Base-by-base conservation (phyloP, 1,140 invertebrate genomes). In the Linepithema humile region DNA sequence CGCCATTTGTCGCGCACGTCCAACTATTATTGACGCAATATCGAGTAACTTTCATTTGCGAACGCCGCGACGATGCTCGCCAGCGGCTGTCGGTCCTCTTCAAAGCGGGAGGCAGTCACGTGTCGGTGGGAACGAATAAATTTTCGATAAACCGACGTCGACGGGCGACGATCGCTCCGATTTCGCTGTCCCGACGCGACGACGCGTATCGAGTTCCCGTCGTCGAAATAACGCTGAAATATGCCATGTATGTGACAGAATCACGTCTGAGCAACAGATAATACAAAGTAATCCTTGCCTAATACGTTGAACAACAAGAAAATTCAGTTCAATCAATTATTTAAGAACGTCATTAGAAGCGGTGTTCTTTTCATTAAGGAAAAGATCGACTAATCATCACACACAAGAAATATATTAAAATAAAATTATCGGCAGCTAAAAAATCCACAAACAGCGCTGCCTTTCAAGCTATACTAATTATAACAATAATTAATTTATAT, bases 101-200 rank as follows among this genome's bases (percentile, higher is more conserved):
- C 87, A 89, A 89, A 89, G 87, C 84, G 83, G 48, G 32, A 74
- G 72, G 72, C 78, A 83, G 87, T 88, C 84, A 57, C 86, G 74
- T 83, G 86, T 89, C 86, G 83, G 83, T 86, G 72, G 64, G 57
- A 57, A 86, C 84, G 84, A 88, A 89, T 89, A 89, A 89, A 89
- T 89, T 89, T 88, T 88, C 88, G 88, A 89, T 86, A 89, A 88
- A 88, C 87, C 88, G 80, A 88, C 88, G 69, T 89, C 84, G 80
- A 85, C 73, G 87, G 75, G 53, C 78, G 74, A 75, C 80, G 84
- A 89, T 89, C 88, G 80, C 87, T 85, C 86, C 87, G 87, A 88
- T 89, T 86, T 64, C 78, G 78, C 80, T 88, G 74, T 88, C 84
- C 38, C 84, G 84, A 82, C 72, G 86, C 77, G 86, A 53, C 86